Percentiles rank a stretch among this genome's conserved stretches.
Evolutionary conservation across 1,140 invertebrate genomes (phyloP).

Genomic region (Drosophila bocqueti): DNA sequence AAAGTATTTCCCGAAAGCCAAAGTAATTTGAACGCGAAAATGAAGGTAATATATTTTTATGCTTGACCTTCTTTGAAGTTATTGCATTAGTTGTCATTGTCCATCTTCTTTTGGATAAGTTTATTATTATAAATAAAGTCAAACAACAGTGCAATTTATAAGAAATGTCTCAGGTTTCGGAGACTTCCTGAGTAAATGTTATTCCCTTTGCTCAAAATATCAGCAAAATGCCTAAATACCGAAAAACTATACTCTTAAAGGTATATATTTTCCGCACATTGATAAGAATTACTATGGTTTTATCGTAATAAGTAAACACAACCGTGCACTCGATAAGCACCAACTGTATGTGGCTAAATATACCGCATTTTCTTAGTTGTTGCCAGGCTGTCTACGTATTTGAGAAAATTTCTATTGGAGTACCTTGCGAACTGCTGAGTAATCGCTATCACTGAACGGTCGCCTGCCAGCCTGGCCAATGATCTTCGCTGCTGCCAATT

Average conservation of each 20-base stretch:
- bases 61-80: neutral
- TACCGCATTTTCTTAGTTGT: conserved; percentile 25
- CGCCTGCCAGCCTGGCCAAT: conserved; percentile 49
- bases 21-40: neutral
- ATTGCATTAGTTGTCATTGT: neutral
- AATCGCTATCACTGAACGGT: conserved; percentile 26
- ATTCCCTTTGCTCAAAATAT: neutral
- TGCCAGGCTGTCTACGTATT: conserved; percentile 51
- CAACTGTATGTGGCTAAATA: conserved; percentile 8
- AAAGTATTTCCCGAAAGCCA: neutral
- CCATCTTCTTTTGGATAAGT: neutral
- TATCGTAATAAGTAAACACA: neutral
- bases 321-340: neutral
- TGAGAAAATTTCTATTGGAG: conserved; percentile 22
- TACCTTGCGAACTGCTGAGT: conserved; percentile 49
- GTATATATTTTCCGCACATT: too few species aligned
- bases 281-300: neutral
- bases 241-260: too few species aligned
- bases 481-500: conserved; percentile 59
- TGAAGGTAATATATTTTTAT: conserved; percentile 4
- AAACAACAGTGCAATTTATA: neutral
- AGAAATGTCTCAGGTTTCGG: neutral
- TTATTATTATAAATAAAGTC: neutral
- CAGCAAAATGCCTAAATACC: too few species aligned
- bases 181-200: neutral